Conservation (phyloP, 2,888 invertebrate species). For the Tortrix viridana region DNA sequence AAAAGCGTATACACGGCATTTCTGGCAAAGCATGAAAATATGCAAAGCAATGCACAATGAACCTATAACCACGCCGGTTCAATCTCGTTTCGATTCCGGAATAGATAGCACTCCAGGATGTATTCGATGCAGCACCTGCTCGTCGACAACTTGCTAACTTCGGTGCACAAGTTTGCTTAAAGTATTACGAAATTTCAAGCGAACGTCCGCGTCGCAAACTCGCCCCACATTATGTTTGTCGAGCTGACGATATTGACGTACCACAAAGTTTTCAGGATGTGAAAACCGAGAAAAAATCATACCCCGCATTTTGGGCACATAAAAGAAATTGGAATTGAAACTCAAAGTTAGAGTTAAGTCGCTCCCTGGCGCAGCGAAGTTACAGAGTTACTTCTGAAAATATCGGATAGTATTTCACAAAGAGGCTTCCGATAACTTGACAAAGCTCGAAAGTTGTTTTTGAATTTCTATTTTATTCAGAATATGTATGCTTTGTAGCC, state of each 20-base stretch:
- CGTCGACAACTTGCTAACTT: constrained; percentile 66
- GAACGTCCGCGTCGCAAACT: constrained; percentile 58
- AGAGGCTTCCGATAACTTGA: constrained; percentile 58
- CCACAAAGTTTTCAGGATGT: constrained; percentile 59
- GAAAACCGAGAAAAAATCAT: constrained; percentile 57
- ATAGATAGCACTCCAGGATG: constrained; percentile 50
- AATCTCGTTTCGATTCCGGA: constrained; percentile 32
- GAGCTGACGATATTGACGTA: constrained; percentile 66
- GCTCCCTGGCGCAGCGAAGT: constrained; percentile 51
- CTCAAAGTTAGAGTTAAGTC: constrained; percentile 47
- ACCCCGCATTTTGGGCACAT: constrained; percentile 52
- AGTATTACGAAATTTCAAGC: constrained; percentile 77
- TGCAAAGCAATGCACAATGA: constrained; percentile 21
- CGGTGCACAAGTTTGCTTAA: constrained; percentile 72
- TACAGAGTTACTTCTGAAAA: constrained; percentile 58
- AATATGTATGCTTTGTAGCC: constrained; percentile 24
- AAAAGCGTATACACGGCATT: too few species aligned
- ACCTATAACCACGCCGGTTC: constrained; percentile 25
- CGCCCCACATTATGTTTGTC: constrained; percentile 69
- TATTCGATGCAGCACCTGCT: constrained; percentile 76
- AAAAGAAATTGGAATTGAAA: constrained; percentile 53
- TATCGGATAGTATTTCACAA: constrained; percentile 65
- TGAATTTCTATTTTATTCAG: constrained; percentile 50
- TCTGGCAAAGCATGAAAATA: neutral
- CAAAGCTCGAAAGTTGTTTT: constrained; percentile 60